These are phyloP conservation scores for Drosophila arizonae DNA, from an alignment of 1,140 invertebrate genomes.

Conservation along the genomic window DNA sequence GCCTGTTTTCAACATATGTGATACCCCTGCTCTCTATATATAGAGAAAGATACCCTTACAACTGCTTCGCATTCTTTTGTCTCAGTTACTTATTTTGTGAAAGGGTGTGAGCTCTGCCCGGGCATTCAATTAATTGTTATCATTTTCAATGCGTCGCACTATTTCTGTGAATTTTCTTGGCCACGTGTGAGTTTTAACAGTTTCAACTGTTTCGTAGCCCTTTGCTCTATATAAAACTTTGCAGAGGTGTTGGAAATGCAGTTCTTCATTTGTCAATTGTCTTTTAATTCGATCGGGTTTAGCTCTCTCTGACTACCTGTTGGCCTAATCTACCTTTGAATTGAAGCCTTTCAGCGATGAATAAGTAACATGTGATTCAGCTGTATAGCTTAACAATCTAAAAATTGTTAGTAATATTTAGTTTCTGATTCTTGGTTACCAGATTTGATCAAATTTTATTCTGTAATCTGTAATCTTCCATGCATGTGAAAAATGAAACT, in stretches of 20 bases:
- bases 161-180: constrained; percentile 31
- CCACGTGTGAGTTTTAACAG: constrained; percentile 57
- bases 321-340: neutral
- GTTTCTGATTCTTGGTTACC: no score
- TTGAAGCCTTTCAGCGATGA: neutral
- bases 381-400: neutral
- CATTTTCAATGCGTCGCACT: constrained; percentile 42
- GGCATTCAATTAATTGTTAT: constrained; percentile 69
- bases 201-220: constrained; percentile 25
- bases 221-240: constrained; percentile 3
- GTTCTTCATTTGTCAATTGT: neutral
- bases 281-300: neutral
- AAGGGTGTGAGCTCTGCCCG: constrained; percentile 60
- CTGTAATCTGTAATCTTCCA: no score
- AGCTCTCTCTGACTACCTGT: neutral
- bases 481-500: no score
- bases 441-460: no score
- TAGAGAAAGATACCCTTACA: neutral
- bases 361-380: neutral
- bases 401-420: no score
- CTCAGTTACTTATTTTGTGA: constrained; percentile 20
- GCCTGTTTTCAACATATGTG: neutral
- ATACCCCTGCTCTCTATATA: neutral
- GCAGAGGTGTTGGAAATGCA: neutral
- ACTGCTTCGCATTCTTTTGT: constrained; percentile 14